These are phyloP conservation scores for Sepiola atlantica DNA, from an alignment of 2,888 invertebrate genomes.

Conservation along the genomic window DNA sequence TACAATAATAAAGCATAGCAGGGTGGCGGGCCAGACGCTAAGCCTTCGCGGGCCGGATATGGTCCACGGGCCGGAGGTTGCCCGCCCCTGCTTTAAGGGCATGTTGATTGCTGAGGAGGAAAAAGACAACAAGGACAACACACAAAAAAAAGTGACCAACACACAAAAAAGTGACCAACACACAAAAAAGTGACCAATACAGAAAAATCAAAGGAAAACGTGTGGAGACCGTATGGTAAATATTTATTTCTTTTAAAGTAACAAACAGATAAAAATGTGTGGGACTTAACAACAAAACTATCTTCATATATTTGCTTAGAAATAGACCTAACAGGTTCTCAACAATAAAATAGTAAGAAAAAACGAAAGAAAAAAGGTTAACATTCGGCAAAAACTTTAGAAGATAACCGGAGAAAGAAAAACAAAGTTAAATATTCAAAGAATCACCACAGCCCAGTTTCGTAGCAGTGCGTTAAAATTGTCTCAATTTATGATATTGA, in stretches of 20 bases:
- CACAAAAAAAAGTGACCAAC: too few species aligned
- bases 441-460: background rate
- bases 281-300: background rate
- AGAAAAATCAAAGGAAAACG: background rate
- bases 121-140: too few species aligned
- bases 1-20: too few species aligned
- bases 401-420: background rate
- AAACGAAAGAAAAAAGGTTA: background rate
- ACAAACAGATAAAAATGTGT: slow-evolving; percentile 8
- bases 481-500: background rate
- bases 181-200: background rate
- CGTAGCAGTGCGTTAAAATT: background rate
- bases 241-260: slow-evolving; percentile 32
- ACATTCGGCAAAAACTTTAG: background rate
- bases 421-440: background rate
- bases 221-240: slow-evolving; percentile 7
- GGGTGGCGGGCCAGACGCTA: too few species aligned
- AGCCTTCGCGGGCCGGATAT: too few species aligned
- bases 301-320: slow-evolving; percentile 21
- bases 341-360: background rate
- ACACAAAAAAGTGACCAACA: background rate
- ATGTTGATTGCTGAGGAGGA: too few species aligned
- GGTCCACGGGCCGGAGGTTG: too few species aligned
- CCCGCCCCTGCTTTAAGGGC: too few species aligned
- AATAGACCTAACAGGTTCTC: background rate